phyloP scores from a whole-genome alignment of 2,888 invertebrate genomes.

The Eupsilia transversa region DNA sequence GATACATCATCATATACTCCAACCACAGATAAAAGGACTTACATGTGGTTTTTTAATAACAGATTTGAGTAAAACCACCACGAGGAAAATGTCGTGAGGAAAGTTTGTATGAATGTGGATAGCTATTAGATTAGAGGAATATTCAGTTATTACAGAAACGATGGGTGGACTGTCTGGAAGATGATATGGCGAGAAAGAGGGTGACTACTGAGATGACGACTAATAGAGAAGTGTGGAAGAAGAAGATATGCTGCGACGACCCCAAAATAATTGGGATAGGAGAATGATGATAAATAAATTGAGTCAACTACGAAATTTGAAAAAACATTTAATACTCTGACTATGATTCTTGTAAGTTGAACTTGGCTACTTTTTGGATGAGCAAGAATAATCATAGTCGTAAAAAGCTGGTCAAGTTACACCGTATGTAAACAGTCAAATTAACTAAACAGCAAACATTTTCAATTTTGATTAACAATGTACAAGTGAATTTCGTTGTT shows the following conservation, averaged over 20 bases:
- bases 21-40: background rate
- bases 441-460: background rate
- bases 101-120: background rate
- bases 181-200: background rate
- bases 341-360: background rate
- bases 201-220: background rate
- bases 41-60: background rate
- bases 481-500: background rate
- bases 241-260: background rate
- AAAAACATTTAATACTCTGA: background rate
- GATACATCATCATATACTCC: conserved; percentile 4
- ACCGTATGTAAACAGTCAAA: background rate
- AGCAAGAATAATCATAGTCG: background rate
- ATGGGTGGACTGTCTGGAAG: background rate
- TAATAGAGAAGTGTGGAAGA: background rate
- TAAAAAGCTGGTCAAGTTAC: too few relatives aligned
- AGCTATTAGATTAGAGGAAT: background rate
- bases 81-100: background rate
- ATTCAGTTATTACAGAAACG: background rate
- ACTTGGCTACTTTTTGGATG: too few relatives aligned
- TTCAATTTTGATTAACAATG: background rate
- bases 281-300: background rate
- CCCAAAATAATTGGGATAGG: too few relatives aligned
- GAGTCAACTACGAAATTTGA: background rate
- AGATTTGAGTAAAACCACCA: background rate